Evolutionary conservation across 2,113 vertebrate species (phyloP).

Genomic region (Pituophis catenifer): DNA sequence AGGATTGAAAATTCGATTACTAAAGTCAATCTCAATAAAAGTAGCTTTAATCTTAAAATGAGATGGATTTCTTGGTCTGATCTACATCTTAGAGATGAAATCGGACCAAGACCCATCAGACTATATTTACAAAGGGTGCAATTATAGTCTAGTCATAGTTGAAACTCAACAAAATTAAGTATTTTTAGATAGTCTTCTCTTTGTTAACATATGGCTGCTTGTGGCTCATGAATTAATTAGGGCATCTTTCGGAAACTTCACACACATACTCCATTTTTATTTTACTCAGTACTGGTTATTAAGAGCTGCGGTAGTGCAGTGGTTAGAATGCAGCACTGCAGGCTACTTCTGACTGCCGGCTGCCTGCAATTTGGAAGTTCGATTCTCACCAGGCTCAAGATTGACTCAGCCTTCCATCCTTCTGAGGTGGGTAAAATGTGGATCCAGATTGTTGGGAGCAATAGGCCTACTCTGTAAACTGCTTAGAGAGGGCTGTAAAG

Average conservation of each 20-base stretch:
- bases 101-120: background rate
- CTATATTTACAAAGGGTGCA: background rate
- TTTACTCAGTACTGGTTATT: background rate
- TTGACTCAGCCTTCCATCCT: too few relatives aligned
- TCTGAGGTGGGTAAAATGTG: too few relatives aligned
- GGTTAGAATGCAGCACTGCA: too few relatives aligned
- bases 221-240: too few relatives aligned
- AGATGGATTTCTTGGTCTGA: background rate
- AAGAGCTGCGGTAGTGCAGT: too few relatives aligned
- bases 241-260: too few relatives aligned
- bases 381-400: too few relatives aligned
- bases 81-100: background rate
- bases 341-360: too few relatives aligned
- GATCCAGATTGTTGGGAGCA: too few relatives aligned
- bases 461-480: too few relatives aligned
- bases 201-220: background rate
- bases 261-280: background rate
- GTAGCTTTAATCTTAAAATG: background rate
- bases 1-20: background rate
- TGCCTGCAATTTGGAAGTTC: too few relatives aligned
- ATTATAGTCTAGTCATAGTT: background rate
- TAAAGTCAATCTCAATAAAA: background rate
- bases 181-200: background rate
- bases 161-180: background rate
- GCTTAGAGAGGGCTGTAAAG: too few relatives aligned